Evolutionary conservation across 2,113 vertebrate genomes (phyloP).

Genomic region (Psettodes erumei): DNA sequence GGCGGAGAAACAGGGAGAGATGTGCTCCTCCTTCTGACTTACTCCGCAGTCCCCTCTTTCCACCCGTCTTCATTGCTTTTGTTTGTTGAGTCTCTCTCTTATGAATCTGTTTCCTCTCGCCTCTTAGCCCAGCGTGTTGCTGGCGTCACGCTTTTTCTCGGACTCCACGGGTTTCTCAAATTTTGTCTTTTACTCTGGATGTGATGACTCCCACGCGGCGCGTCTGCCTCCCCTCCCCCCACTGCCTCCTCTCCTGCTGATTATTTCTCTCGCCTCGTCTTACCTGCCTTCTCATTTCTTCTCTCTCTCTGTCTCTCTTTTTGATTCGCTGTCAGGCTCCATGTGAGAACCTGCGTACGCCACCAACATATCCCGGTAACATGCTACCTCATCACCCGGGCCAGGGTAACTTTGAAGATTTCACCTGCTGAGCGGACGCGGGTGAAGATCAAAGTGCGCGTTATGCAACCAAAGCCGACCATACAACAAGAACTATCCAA

Average conservation of each 20-base stretch:
- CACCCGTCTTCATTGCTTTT: constrained; percentile 22
- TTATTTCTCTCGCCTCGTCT: constrained; percentile 12
- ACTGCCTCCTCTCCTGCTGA: neutral
- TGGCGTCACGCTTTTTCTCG: constrained; percentile 16
- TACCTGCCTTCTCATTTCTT: neutral
- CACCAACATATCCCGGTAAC: constrained; percentile 95
- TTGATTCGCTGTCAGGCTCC: constrained; percentile 83
- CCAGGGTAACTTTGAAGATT: constrained; percentile 98
- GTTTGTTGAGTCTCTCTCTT: constrained; percentile 15
- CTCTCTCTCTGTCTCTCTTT: neutral
- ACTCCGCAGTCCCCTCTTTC: constrained; percentile 19
- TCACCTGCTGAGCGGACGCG: constrained; percentile 91
- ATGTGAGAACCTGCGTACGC: constrained; percentile 93
- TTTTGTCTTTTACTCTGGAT: constrained; percentile 10
- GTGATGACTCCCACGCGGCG: neutral
- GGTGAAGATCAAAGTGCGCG: constrained; percentile 50
- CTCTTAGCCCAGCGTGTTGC: constrained; percentile 9
- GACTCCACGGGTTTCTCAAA: neutral
- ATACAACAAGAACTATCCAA: constrained; percentile 67
- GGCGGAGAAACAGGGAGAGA: constrained; percentile 15
- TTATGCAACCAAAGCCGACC: constrained; percentile 82
- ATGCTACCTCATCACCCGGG: constrained; percentile 99
- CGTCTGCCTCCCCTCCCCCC: constrained; percentile 7
- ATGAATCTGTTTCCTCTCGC: constrained; percentile 15
- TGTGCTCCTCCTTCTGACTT: constrained; percentile 9